Evolutionary conservation across 2,113 vertebrate species (phyloP), one percentile per base, ranked within the genome.

Genomic region (Syngnathus floridae): DNA sequence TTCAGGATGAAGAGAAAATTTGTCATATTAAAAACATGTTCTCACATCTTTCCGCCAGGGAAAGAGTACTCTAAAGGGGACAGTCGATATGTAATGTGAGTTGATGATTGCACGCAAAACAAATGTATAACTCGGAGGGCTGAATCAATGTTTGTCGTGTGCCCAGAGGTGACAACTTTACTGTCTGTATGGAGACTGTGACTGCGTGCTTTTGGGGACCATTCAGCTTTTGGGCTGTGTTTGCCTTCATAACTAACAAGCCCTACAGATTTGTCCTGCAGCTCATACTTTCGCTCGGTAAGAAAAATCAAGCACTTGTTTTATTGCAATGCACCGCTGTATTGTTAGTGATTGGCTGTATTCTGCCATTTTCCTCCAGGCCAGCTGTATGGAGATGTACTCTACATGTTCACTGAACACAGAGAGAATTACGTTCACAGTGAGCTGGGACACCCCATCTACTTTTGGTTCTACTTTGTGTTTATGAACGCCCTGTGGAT

Each of bases 381-480:
- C 57, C 94, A 96, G 82, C 82, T 94, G 38, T 95, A 95, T 0
- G 93, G 94, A 38, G 92, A 83, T 1, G 73, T 94, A 21, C 90
- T 96, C 1, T 95, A 95, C 78, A 95, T 95, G 81, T 91, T 85
- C 82, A 94, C 92, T 0, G 95, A 93, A 72, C 88, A 93, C 73
- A 87, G 84, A 36, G 91, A 95, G 0, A 91, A 91, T 12, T 94
- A 94, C 62, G 55, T 81, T 48, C 94, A 96, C 79, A 91, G 92
- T 6, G 88, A 94, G 61, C 59, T 88, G 51, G 92, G 93, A 59
- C 93, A 96, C 71, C 95, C 93, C 0, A 7, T 94, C 52, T 93
- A 95, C 79, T 96, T 96, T 88, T 96, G 94, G 94, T 95, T 96
- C 84, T 96, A 96, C 82, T 95, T 95, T 75, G 84, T 94, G 52